A percentile compares a stretch with the other conserved stretches of the same genome.
Conservation (phyloP, 2,888 invertebrate species). For the Mythimna vitellina region DNA sequence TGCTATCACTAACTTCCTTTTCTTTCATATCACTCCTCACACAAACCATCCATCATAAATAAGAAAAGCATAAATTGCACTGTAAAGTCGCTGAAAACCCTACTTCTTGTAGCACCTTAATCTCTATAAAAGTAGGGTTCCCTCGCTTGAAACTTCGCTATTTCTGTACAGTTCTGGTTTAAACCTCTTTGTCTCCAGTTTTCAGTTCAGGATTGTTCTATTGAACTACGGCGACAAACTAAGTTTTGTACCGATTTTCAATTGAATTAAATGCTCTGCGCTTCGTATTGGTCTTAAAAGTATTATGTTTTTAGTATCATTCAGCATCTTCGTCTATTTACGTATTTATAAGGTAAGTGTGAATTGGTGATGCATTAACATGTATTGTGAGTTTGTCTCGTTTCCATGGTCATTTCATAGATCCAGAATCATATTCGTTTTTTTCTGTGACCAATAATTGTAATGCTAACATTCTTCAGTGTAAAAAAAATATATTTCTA, state of each 20-base stretch:
- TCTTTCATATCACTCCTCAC: too few species aligned
- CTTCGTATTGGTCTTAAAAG: background rate
- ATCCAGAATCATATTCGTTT: too few species aligned
- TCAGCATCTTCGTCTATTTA: background rate
- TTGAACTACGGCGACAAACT: slow-evolving; percentile 21
- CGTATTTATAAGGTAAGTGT: background rate
- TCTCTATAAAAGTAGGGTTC: slow-evolving; percentile 1
- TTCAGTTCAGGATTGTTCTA: slow-evolving; percentile 27
- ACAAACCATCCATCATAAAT: too few species aligned
- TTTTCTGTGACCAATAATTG: too few species aligned
- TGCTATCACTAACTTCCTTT: too few species aligned
- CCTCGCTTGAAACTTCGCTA: slow-evolving; percentile 31
- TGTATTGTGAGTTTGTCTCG: background rate
- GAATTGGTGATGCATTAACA: slow-evolving; percentile 7
- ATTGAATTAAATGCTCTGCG: background rate
- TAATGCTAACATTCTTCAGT: too few species aligned
- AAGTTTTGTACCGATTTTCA: slow-evolving; percentile 14
- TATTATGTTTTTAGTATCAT: background rate
- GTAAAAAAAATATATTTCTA: too few species aligned
- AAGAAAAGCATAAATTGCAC: too few species aligned
- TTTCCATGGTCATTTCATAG: background rate
- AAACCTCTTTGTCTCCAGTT: slow-evolving; percentile 25
- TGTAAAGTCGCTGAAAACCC: background rate
- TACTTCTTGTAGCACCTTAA: background rate
- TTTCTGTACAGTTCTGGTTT: slow-evolving; percentile 26